Conservation (phyloP, 1,140 invertebrate species). For the Calephelis virginiensis region DNA sequence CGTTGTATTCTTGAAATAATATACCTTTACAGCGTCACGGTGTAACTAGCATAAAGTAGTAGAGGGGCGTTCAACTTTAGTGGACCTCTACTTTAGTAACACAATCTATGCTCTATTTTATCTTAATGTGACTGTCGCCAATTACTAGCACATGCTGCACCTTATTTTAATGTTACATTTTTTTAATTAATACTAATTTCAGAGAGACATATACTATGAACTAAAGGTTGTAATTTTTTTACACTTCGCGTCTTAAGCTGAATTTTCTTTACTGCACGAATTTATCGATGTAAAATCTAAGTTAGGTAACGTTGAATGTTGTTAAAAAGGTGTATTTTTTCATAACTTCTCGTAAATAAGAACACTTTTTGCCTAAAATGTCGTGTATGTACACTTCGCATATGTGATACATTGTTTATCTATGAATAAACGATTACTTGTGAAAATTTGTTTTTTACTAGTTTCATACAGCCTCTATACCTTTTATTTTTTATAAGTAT, state of each 20-base stretch:
- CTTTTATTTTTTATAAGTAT: too few species aligned
- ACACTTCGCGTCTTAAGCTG: conserved; percentile 46
- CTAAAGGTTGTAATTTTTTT: conserved; percentile 49
- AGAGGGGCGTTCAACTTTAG: too few species aligned
- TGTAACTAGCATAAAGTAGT: too few species aligned
- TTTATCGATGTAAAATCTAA: conserved; percentile 37
- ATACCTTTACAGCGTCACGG: too few species aligned
- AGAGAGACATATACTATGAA: conserved; percentile 6
- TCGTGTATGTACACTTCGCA: conserved; percentile 71
- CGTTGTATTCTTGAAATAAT: too few species aligned
- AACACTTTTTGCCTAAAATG: conserved; percentile 70
- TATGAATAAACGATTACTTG: conserved; percentile 73
- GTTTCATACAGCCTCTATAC: too few species aligned
- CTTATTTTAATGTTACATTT: conserved; percentile 3
- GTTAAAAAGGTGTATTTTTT: conserved; percentile 62
- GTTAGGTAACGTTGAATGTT: conserved; percentile 61
- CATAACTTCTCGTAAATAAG: conserved; percentile 67
- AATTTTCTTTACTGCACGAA: conserved; percentile 45
- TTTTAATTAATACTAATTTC: not conserved
- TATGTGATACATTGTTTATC: conserved; percentile 75
- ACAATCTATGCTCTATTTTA: too few species aligned
- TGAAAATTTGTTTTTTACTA: conserved; percentile 42
- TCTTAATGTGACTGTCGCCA: not conserved
- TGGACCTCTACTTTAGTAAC: too few species aligned
- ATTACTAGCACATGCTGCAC: not conserved